Evolutionary conservation across 2,888 invertebrate species (phyloP).

Genomic region (Pasiphila rectangulata): DNA sequence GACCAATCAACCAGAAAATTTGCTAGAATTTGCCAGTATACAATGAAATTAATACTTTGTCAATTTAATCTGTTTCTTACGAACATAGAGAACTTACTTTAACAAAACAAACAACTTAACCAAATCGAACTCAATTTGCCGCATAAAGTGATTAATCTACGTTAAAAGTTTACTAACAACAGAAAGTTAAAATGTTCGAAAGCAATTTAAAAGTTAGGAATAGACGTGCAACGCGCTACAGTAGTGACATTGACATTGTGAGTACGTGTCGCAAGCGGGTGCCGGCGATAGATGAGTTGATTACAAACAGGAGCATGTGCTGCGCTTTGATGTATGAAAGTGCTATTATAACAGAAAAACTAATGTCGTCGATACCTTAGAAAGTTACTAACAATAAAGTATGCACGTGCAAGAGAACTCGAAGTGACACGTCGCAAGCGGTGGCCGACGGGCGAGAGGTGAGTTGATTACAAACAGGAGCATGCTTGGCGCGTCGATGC

Average conservation of each 20-base stretch:
- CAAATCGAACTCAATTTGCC: background rate
- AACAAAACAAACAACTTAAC: too few species aligned
- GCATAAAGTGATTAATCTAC: background rate
- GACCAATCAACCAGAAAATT: too few species aligned
- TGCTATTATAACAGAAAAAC: conserved; percentile 4
- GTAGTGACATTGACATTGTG: conserved; percentile 62
- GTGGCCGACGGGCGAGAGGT: conserved; percentile 20
- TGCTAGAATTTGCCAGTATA: too few species aligned
- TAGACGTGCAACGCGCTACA: conserved; percentile 35
- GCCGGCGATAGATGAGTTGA: conserved; percentile 23
- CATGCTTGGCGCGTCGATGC: conserved; percentile 17
- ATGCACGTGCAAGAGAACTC: conserved; percentile 20
- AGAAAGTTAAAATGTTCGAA: background rate
- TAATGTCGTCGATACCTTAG: conserved; percentile 5
- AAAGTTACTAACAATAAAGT: conserved; percentile 15
- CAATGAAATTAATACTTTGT: too few species aligned
- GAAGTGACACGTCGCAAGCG: conserved; percentile 15
- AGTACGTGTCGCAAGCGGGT: conserved; percentile 38
- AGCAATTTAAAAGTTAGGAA: conserved; percentile 10
- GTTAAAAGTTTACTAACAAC: background rate
- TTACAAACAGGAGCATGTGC: conserved; percentile 12
- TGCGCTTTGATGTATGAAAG: conserved; percentile 14
- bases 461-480: conserved; percentile 16
- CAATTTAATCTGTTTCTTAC: too few species aligned
- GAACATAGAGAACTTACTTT: too few species aligned